phyloP scores from a whole-genome alignment of 2,113 vertebrate genomes.

The Neogobius melanostomus region DNA sequence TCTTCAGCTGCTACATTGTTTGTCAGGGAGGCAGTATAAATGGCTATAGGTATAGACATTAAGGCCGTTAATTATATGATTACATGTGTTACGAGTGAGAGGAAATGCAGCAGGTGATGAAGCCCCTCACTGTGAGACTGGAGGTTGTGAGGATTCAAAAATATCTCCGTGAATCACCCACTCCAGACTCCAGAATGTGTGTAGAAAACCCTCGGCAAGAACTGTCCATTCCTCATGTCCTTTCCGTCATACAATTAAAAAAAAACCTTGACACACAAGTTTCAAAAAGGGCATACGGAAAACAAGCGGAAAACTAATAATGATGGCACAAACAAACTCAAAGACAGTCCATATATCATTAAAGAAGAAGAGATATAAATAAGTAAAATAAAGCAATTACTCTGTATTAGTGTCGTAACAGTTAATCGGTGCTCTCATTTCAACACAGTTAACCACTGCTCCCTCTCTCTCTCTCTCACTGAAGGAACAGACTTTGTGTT shows the following conservation, averaged over 20 bases:
- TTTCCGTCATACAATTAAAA: background rate
- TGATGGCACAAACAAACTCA: background rate
- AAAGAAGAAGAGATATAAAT: background rate
- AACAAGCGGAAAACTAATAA: too few relatives aligned
- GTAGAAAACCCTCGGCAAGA: background rate
- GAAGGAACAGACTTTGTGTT: slow-evolving; percentile 39
- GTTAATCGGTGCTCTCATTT: background rate
- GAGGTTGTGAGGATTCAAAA: slow-evolving; percentile 26
- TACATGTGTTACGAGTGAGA: background rate
- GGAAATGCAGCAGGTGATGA: background rate
- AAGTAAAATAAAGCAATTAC: background rate
- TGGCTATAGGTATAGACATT: background rate
- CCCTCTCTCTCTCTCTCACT: slow-evolving; percentile 25
- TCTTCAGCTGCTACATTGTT: background rate
- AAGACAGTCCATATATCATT: background rate
- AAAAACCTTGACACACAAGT: background rate
- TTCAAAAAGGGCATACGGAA: background rate
- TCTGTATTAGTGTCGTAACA: background rate
- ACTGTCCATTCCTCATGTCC: background rate
- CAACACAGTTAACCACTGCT: slow-evolving; percentile 3
- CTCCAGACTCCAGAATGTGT: slow-evolving; percentile 11
- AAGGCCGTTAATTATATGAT: background rate
- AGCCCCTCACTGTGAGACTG: background rate
- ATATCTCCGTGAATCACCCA: slow-evolving; percentile 11
- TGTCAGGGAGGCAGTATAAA: background rate